Evolutionary conservation across 1,140 invertebrate genomes (phyloP).

Genomic region (Sweltsa coloradensis): DNA sequence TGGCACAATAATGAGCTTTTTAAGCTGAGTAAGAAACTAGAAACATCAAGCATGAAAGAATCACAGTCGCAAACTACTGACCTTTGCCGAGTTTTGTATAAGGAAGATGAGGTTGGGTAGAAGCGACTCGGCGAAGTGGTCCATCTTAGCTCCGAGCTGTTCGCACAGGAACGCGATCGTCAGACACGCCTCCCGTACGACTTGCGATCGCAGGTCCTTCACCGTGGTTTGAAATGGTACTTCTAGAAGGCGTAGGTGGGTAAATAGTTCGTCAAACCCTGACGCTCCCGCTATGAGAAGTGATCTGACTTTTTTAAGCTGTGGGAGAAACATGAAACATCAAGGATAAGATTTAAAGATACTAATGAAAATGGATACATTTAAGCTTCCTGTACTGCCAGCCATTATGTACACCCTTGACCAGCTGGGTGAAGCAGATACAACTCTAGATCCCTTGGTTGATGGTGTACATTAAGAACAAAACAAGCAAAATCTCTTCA

Average conservation of each 20-base stretch:
- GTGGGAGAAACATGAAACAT: conserved; percentile 22
- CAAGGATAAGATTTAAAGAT: not conserved
- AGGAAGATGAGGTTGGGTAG: conserved; percentile 76
- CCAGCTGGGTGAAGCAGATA: too few species aligned
- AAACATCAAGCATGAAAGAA: too few species aligned
- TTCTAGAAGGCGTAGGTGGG: conserved; percentile 66
- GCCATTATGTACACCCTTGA: too few species aligned
- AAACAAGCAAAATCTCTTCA: too few species aligned
- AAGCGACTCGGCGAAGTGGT: conserved; percentile 71
- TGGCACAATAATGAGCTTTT: too few species aligned
- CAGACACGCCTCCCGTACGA: conserved; percentile 89
- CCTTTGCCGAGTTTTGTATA: conserved; percentile 93
- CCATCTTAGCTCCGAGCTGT: conserved; percentile 66
- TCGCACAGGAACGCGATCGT: conserved; percentile 86
- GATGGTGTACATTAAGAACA: too few species aligned
- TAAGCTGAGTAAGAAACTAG: too few species aligned
- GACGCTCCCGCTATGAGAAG: conserved; percentile 65
- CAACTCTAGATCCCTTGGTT: too few species aligned
- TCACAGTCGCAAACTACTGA: conserved; percentile 29
- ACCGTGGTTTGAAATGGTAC: conserved; percentile 68
- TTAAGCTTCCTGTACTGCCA: too few species aligned
- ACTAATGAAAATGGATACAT: not conserved
- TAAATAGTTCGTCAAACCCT: conserved; percentile 71
- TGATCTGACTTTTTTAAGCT: conserved; percentile 77
- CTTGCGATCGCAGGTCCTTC: conserved; percentile 73